Evolutionary conservation across 2,888 invertebrate species (phyloP), one percentile per base, ranked within the genome.

Genomic region (Drosophila algonquin): DNA sequence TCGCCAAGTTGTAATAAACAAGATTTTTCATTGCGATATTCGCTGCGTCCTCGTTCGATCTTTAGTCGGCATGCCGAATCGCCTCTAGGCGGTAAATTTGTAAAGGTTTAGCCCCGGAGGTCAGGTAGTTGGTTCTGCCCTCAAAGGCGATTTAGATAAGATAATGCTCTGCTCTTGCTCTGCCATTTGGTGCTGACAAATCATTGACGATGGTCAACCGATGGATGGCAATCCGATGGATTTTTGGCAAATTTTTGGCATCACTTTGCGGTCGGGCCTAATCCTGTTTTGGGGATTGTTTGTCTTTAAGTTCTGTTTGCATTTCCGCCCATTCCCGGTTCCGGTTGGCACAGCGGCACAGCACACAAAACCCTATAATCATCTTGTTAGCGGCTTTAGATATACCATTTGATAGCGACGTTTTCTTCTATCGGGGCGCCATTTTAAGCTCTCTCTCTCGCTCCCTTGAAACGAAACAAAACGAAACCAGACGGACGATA

Each of bases 1-100:
- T 24, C 21, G 90, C 89, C 81, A 89, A 89, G 62, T 81, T 84
- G 86, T 87, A 82, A 87, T 89, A 90, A 91, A 90, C 90, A 90
- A 90, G 82, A 90, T 90, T 84, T 77, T 84, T 58, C 82, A 87
- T 77, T 83, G 76, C 87, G 89, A 84, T 89, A 83, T 60, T 16
- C 16, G 16, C 35, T 10, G 7, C 24, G 62, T 32, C 47, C 56
- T 21, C 35, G 7, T 32, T 35, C 62, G 65, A 60, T 54, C 65
- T 67, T 60, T n/a, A 27, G 70, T 78, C 74, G 79, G 81, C 90
- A 76, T 86, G 81, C 62, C 90, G 84, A 90, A 90, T 90, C 21
- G 73, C 69, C 68, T 32, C 60, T 40, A 62, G 80, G 87, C 90
- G 90, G 90, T 76, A 73, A 61, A 79, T 80, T 77, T 77, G 63